Evolutionary conservation across 2,797 vertebrate genomes (phyloP).

Genomic region (Sphenopsis melanotis): DNA sequence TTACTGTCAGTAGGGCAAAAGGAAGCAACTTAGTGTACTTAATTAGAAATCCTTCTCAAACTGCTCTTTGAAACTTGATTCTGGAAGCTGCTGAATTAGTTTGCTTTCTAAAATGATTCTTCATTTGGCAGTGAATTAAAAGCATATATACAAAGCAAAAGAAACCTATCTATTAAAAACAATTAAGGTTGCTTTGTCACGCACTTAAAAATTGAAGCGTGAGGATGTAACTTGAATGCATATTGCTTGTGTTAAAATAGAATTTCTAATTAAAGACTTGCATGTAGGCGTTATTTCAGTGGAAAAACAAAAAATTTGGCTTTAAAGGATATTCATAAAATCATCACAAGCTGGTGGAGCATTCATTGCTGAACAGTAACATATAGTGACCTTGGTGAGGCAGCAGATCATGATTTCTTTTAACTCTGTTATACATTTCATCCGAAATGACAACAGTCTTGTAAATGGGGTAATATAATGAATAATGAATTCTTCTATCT

Average conservation of each 20-base stretch:
- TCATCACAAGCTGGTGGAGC: neutral
- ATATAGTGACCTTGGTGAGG: neutral
- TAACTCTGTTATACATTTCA: neutral
- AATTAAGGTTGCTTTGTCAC: neutral
- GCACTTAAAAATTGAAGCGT: neutral
- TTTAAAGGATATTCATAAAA: neutral
- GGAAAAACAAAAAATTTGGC: neutral
- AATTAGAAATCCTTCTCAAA: neutral
- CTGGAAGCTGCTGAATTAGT: neutral
- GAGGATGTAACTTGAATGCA: neutral
- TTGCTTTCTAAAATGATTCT: neutral
- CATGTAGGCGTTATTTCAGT: neutral
- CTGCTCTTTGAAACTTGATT: neutral
- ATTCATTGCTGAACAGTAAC: neutral
- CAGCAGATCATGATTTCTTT: neutral
- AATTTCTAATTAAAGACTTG: neutral
- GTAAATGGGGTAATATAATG: neutral
- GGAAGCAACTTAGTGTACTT: neutral
- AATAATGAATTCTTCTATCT: neutral
- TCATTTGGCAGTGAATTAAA: neutral
- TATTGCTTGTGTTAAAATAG: neutral
- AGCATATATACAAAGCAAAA: neutral
- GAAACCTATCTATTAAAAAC: neutral
- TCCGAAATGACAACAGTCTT: neutral
- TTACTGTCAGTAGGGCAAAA: neutral